These are phyloP conservation scores for Drosophila guanche DNA, from an alignment of 1,140 invertebrate genomes.

Conservation along the genomic window DNA sequence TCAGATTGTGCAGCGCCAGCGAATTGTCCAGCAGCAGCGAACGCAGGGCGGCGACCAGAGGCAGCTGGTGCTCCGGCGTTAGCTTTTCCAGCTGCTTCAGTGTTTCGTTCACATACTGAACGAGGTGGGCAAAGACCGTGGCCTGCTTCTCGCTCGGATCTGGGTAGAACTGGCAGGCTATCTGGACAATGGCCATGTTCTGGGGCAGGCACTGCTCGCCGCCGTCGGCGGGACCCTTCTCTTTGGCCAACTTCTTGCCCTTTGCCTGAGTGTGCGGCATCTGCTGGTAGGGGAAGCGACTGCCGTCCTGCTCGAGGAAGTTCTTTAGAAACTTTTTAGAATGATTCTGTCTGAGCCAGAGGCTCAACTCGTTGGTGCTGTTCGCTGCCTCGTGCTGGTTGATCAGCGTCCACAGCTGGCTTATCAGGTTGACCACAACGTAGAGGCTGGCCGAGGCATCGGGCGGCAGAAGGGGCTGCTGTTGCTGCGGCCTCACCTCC, in stretches of 20 bases:
- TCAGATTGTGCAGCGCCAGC: conserved; percentile 66
- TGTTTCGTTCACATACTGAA: conserved; percentile 38
- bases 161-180: conserved; percentile 61
- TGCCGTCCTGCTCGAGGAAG: conserved; percentile 80
- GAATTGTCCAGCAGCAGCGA: conserved; percentile 83
- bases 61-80: conserved; percentile 43
- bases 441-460: conserved; percentile 86
- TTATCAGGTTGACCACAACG: conserved; percentile 85
- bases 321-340: conserved; percentile 84
- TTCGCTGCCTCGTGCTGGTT: conserved; percentile 77
- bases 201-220: conserved; percentile 62
- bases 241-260: conserved; percentile 21
- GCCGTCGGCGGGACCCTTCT: conserved; percentile 22
- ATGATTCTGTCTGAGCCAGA: conserved; percentile 85
- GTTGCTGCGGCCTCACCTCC: conserved; percentile 86
- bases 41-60: conserved; percentile 79
- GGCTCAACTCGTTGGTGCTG: conserved; percentile 77
- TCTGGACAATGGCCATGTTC: conserved; percentile 64
- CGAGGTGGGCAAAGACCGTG: conserved; percentile 25
- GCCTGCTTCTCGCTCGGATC: conserved; percentile 23
- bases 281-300: conserved; percentile 60
- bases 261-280: conserved; percentile 3
- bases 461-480: conserved; percentile 81
- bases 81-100: conserved; percentile 14
- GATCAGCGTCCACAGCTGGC: conserved; percentile 85